phyloP scores from a whole-genome alignment of 2,888 invertebrate species.

The Chromoteleia sp. region DNA sequence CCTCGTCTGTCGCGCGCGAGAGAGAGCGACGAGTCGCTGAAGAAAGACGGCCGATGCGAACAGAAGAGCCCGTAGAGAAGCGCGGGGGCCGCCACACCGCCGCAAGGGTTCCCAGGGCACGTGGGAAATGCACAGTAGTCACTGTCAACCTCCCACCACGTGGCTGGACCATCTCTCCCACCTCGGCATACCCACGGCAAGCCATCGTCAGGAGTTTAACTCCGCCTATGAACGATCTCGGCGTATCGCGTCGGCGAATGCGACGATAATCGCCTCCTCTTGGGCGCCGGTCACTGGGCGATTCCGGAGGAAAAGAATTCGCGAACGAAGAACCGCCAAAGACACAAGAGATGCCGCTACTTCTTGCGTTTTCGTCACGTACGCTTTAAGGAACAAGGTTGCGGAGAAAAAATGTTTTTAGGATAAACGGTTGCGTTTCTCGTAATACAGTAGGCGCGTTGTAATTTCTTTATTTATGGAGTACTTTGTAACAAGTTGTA shows the following conservation, averaged over 20 bases:
- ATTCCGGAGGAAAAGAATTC: conserved; percentile 66
- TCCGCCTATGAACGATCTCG: conserved; percentile 79
- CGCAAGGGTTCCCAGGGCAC: conserved; percentile 86
- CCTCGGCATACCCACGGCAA: conserved; percentile 75
- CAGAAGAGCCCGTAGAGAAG: conserved; percentile 72
- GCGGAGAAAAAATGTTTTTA: conserved; percentile 34
- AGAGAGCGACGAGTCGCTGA: conserved; percentile 53
- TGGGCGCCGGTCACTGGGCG: conserved; percentile 68
- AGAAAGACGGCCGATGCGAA: conserved; percentile 71
- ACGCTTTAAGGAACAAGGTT: conserved; percentile 12
- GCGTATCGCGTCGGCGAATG: conserved; percentile 77
- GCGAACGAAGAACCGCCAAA: conserved; percentile 68
- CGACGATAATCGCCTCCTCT: conserved; percentile 71
- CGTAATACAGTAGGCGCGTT: conserved; percentile 27
- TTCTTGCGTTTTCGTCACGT: conserved; percentile 64
- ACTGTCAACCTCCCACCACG: conserved; percentile 83
- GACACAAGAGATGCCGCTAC: conserved; percentile 65
- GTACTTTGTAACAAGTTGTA: not conserved
- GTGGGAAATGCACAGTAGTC: conserved; percentile 89
- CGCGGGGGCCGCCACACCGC: conserved; percentile 84
- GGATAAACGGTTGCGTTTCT: conserved; percentile 8
- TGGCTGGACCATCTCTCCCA: conserved; percentile 80
- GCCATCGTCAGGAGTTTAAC: conserved; percentile 74
- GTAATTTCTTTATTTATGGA: conserved; percentile 48
- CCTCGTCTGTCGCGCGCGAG: conserved; percentile 34